Percentiles rank a stretch among this genome's conserved stretches.
Evolutionary conservation across 2,888 invertebrate genomes (phyloP).

Genomic region (Hartigia nigra): DNA sequence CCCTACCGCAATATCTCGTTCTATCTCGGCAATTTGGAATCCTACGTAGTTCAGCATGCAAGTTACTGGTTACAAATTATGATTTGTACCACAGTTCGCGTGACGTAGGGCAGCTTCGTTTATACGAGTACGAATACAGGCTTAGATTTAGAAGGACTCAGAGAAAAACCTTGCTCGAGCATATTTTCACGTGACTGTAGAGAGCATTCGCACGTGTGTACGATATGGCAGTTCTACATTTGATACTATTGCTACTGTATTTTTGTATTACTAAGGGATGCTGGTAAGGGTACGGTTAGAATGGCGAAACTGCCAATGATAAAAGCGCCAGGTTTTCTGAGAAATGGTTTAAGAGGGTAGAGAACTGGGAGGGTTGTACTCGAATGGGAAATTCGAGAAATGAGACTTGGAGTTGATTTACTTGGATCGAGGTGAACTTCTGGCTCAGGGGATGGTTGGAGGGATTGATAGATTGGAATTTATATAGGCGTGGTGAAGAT

Average conservation of each 20-base stretch:
- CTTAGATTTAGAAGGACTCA: neutral
- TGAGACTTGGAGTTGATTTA: neutral
- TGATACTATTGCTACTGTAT: neutral
- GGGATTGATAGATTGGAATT: neutral
- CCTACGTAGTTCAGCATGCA: conserved; percentile 15
- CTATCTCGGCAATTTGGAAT: conserved; percentile 26
- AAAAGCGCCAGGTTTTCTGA: neutral
- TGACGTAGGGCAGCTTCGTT: neutral
- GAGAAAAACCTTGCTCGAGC: neutral
- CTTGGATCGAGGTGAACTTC: neutral
- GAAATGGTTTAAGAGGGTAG: neutral
- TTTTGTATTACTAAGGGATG: neutral
- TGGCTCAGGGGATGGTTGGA: neutral
- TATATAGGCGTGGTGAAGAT: neutral
- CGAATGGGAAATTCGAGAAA: neutral
- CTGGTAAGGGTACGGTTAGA: neutral
- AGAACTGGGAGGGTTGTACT: neutral
- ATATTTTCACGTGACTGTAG: neutral
- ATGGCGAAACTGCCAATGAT: neutral
- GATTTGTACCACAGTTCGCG: conserved; percentile 10
- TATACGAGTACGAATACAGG: neutral
- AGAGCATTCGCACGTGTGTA: neutral
- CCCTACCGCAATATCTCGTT: conserved; percentile 23
- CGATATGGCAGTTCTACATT: neutral
- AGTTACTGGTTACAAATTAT: conserved; percentile 16